Evolutionary conservation across 2,888 invertebrate species (phyloP), one percentile per base, ranked within the genome.

Genomic region (Perizoma flavofasciatum): DNA sequence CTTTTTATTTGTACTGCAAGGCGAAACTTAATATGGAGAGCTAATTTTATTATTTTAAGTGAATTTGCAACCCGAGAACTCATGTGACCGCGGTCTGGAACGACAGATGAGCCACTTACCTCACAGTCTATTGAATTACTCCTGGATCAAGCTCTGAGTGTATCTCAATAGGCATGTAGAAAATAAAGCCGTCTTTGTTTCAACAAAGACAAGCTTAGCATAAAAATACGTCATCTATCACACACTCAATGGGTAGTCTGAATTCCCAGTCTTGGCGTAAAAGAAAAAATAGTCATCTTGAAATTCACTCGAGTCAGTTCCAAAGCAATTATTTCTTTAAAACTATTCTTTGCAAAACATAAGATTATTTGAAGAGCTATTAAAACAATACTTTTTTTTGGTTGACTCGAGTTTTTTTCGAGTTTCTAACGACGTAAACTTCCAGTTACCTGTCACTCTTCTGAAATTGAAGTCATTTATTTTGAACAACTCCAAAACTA

Each of bases 21-120:
- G 82, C 75, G 90, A 88, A 91, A 92, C 79, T 86, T 88, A 88
- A 92, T 91, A 89, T 80, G 77, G 72, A 69, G 76, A 79, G 83
- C 82, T 78, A 81, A 79, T 82, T 87, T 82, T 81, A 77, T 73
- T 73, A 70, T 74, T 75, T 78, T 79, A 77, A 69, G 74, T 72
- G 47, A 66, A 59, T 78, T 81, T 82, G 91, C 83, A 92, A 91
- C 85, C 79, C 68, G 87, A 90, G 79, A 83, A 73, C 79, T 78
- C 75, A 72, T 81, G 81, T 75, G 81, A 79, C 79, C 74, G 76
- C 75, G 70, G 63, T 60, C 51, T 59, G 66, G 49, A 71, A 75
- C 80, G 84, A 85, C 86, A 88, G 86, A 84, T 85, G 88, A 89
- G 86, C 86, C 77, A 86, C 83, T 87, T 85, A 84, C 69, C 75